These are phyloP conservation scores for Euleptes europaea DNA, from an alignment of 2,113 vertebrate genomes.

Conservation along the genomic window DNA sequence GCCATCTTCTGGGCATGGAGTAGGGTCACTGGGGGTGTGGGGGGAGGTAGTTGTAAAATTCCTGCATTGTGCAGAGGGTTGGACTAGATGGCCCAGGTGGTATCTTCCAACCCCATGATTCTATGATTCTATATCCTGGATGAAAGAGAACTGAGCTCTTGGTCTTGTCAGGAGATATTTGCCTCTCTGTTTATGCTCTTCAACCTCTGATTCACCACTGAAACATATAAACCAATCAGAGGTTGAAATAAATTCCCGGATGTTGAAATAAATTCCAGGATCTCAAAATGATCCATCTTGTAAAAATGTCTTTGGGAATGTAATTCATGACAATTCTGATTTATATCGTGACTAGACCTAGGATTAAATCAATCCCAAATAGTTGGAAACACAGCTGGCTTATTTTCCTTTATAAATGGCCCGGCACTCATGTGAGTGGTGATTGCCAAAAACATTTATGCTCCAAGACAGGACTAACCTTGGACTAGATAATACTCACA, in stretches of 20 bases:
- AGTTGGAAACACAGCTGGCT: background rate
- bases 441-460: background rate
- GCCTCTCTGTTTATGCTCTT: background rate
- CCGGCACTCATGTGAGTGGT: too few species aligned
- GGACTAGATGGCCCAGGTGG: too few species aligned
- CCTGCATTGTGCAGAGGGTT: too few species aligned
- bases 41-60: too few species aligned
- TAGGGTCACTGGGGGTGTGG: too few species aligned
- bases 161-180: background rate
- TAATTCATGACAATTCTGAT: background rate
- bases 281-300: background rate
- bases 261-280: too few species aligned
- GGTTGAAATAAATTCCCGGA: background rate
- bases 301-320: background rate
- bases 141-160: background rate
- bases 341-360: background rate
- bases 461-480: rapidly evolving
- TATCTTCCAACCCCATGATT: too few species aligned
- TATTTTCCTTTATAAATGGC: background rate
- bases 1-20: too few species aligned
- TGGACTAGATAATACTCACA: background rate
- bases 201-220: background rate
- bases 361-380: background rate
- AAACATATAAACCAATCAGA: too few species aligned
- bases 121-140: too few species aligned